A percentile compares a stretch with the other conserved stretches of the same genome.
Evolutionary conservation across 2,113 vertebrate species (phyloP).

Genomic region (Hippoglossus stenolepis): DNA sequence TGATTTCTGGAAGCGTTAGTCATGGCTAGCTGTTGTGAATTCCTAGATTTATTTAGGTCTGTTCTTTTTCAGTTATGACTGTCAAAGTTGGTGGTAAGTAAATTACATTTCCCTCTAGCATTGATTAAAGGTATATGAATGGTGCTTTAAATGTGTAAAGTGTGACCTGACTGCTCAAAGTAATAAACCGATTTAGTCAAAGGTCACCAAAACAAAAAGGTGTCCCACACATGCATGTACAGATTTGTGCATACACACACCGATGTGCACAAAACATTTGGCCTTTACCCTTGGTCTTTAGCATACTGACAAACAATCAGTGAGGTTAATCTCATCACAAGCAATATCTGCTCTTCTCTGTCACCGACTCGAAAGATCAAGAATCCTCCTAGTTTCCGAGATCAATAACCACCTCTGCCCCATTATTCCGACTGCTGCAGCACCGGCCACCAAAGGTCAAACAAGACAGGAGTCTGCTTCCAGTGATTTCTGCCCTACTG

Average conservation of each 20-base stretch:
- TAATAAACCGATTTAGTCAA: too few relatives aligned
- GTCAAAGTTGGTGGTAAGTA: too few relatives aligned
- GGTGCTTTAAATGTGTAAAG: too few relatives aligned
- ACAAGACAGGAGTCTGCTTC: constrained; percentile 20
- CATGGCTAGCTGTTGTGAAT: too few relatives aligned
- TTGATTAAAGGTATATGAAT: background rate
- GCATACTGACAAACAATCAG: background rate
- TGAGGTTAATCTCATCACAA: constrained; percentile 16
- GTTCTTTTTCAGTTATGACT: too few relatives aligned
- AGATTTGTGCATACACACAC: background rate
- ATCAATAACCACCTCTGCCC: constrained; percentile 44
- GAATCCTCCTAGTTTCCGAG: constrained; percentile 3
- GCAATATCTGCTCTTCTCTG: constrained; percentile 10
- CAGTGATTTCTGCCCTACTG: constrained; percentile 35
- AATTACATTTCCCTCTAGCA: too few relatives aligned
- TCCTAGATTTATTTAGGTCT: too few relatives aligned
- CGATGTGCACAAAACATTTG: background rate
- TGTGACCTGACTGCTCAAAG: background rate
- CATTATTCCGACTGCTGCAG: constrained; percentile 22
- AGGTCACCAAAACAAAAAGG: too few relatives aligned
- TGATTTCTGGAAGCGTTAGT: too few relatives aligned
- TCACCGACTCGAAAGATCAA: constrained; percentile 12
- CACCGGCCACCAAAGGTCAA: constrained; percentile 42
- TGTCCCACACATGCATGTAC: too few relatives aligned
- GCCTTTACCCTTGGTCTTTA: constrained; percentile 2